Percentiles rank a stretch among this genome's conserved stretches.
Conservation (phyloP, 1,140 invertebrate species). For the Cyclina sinensis region DNA sequence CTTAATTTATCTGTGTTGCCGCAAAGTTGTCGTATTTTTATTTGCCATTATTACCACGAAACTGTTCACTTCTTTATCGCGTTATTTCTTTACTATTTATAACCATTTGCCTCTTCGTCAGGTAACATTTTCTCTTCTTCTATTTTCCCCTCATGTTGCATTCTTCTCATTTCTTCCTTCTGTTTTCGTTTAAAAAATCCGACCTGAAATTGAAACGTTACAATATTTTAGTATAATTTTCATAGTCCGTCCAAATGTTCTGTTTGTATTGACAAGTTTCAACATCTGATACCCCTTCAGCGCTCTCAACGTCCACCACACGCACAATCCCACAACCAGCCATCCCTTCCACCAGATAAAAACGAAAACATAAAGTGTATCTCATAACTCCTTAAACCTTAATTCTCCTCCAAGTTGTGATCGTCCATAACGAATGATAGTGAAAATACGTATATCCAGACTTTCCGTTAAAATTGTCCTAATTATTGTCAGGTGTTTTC, state of each 20-base stretch:
- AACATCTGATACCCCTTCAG: background rate
- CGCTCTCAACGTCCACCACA: background rate
- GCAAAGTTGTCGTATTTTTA: too few relatives aligned
- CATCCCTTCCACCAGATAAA: background rate
- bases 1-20: too few relatives aligned
- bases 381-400: too few relatives aligned
- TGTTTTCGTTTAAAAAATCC: conserved; percentile 58
- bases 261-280: background rate
- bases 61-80: too few relatives aligned
- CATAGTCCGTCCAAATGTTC: background rate
- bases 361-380: too few relatives aligned
- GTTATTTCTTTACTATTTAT: background rate
- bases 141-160: conserved; percentile 18
- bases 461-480: too few relatives aligned
- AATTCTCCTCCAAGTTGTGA: too few relatives aligned
- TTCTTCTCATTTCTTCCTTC: conserved; percentile 33
- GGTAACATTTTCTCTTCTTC: conserved; percentile 27
- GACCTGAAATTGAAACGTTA: conserved; percentile 6
- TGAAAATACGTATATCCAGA: background rate
- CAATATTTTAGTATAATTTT: too few relatives aligned
- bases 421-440: background rate
- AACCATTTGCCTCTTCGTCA: background rate
- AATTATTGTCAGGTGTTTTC: too few relatives aligned
- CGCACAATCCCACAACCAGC: background rate
- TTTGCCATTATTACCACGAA: too few relatives aligned